A percentile compares a stretch with the other conserved stretches of the same genome.
These are phyloP conservation scores for Acanthis flammea DNA, from an alignment of 2,797 vertebrate species.

Conservation along the genomic window DNA sequence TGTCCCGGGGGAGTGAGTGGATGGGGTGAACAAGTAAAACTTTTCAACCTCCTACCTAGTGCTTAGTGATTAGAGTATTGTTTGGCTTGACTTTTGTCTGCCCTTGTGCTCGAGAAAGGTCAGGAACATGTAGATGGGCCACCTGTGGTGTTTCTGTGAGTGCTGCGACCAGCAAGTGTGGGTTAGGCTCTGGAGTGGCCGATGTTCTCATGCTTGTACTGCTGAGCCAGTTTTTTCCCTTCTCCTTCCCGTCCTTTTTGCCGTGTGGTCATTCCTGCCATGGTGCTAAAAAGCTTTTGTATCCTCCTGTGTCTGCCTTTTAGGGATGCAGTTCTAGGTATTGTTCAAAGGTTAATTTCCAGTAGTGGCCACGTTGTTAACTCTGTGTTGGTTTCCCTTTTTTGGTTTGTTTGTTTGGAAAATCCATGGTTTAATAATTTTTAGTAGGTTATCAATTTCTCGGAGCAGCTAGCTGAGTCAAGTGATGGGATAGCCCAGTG, in stretches of 20 bases:
- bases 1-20: not conserved
- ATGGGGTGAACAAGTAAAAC: not conserved
- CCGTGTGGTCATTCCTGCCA: not conserved
- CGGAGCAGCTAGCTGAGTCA: not conserved
- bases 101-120: not conserved
- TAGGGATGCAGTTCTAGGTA: not conserved
- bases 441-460: not conserved
- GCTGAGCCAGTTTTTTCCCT: not conserved
- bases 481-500: not conserved
- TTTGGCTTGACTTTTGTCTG: not conserved
- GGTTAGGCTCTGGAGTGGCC: not conserved
- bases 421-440: not conserved
- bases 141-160: not conserved
- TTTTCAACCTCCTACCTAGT: not conserved
- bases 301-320: not conserved
- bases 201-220: rapidly evolving
- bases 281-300: not conserved
- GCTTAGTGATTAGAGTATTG: not conserved
- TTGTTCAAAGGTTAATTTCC: not conserved
- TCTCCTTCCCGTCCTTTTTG: not conserved
- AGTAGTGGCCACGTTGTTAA: not conserved
- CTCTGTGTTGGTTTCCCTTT: not conserved
- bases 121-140: not conserved
- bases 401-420: not conserved
- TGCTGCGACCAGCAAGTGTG: not conserved